Evolutionary conservation across 2,797 vertebrate species (phyloP).

Genomic region (Urosaurus nigricauda): DNA sequence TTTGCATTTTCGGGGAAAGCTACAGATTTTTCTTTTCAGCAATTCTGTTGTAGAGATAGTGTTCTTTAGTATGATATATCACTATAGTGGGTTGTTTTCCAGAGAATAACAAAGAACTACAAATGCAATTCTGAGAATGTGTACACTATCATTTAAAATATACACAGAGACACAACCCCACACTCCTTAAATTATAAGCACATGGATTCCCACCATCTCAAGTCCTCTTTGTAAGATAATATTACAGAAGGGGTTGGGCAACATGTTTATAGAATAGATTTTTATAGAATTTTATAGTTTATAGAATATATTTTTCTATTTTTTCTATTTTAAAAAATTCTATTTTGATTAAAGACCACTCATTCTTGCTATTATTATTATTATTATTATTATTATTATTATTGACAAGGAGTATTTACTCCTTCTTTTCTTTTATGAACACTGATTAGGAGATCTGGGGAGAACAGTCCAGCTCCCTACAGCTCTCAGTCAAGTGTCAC

Average conservation of each 20-base stretch:
- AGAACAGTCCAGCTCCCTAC: too few relatives aligned
- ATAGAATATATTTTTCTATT: too few relatives aligned
- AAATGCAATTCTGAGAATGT: neutral
- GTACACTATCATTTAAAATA: conserved; percentile 1
- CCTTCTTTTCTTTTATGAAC: neutral
- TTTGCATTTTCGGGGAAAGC: conserved; percentile 24
- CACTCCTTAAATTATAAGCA: neutral
- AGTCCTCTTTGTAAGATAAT: neutral
- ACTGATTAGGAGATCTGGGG: neutral
- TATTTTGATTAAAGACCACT: neutral
- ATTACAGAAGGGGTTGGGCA: neutral
- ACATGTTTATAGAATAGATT: too few relatives aligned
- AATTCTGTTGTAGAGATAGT: neutral
- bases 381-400: neutral
- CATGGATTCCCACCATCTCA: neutral
- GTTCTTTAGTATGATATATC: neutral
- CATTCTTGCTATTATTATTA: neutral
- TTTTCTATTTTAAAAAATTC: conserved; percentile 8
- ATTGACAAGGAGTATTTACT: neutral
- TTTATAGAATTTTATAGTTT: too few relatives aligned
- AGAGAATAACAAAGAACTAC: neutral
- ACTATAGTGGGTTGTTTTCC: neutral
- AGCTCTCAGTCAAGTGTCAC: neutral
- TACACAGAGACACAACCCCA: neutral
- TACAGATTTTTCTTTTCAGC: conserved; percentile 26